Evolutionary conservation across 2,113 vertebrate genomes (phyloP).

Genomic region (Perca schrenkii): DNA sequence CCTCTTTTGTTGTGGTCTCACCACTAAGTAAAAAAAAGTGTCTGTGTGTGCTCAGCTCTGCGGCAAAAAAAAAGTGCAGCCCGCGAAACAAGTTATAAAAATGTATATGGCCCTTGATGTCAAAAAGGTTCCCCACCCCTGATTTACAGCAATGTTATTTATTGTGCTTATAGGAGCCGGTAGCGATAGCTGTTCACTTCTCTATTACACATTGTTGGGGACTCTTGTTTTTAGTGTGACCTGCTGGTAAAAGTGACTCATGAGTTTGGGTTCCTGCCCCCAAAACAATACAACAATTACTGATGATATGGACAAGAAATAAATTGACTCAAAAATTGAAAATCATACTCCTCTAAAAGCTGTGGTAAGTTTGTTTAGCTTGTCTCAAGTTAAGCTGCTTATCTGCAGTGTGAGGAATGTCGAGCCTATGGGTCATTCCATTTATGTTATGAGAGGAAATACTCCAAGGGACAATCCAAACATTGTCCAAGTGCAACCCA

Average conservation of each 20-base stretch:
- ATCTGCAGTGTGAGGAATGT: slow-evolving; percentile 57
- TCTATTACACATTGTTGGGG: background rate
- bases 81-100: too few species aligned
- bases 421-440: slow-evolving; percentile 38
- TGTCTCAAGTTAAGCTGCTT: slow-evolving; percentile 61
- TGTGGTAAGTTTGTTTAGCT: slow-evolving; percentile 49
- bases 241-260: slow-evolving; percentile 2
- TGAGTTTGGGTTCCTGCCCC: background rate
- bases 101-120: too few species aligned
- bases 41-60: too few species aligned
- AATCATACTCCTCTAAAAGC: slow-evolving; percentile 1
- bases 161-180: background rate
- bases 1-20: too few species aligned
- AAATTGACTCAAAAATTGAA: background rate
- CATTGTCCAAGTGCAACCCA: slow-evolving; percentile 52
- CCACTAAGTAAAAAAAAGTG: too few species aligned
- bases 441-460: slow-evolving; percentile 66
- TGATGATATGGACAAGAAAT: background rate
- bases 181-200: slow-evolving; percentile 12
- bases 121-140: too few species aligned
- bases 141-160: background rate
- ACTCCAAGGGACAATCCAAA: slow-evolving; percentile 61
- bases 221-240: slow-evolving; percentile 17
- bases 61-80: too few species aligned
- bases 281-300: background rate